Evolutionary conservation across 1,140 invertebrate species (phyloP).

Genomic region (Aleiodes sp.): DNA sequence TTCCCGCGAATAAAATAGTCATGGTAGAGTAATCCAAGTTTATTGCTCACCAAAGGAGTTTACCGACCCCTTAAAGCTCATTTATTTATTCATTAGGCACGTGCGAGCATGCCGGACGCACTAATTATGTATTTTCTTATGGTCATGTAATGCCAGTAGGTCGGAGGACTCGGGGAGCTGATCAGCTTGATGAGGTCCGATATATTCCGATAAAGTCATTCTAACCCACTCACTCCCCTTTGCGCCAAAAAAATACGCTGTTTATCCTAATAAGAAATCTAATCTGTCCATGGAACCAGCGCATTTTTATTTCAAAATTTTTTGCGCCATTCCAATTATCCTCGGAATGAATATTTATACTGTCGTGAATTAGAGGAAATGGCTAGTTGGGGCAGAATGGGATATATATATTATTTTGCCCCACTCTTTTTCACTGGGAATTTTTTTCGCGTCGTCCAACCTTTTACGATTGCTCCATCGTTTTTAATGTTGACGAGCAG

Average conservation of each 20-base stretch:
- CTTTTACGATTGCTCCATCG: slow-evolving; percentile 1
- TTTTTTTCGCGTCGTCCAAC: neutral
- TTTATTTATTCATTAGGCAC: slow-evolving; percentile 34
- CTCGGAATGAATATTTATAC: no score
- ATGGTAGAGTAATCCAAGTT: slow-evolving; percentile 18
- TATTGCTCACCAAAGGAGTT: slow-evolving; percentile 24
- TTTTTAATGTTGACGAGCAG: slow-evolving; percentile 1
- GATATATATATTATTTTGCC: no score
- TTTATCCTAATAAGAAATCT: no score
- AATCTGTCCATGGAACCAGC: no score
- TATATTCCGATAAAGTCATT: no score
- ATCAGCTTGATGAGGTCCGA: neutral
- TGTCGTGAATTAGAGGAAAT: neutral
- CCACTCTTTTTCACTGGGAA: no score
- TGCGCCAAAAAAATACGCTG: no score
- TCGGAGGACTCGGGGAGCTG: neutral
- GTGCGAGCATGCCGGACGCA: slow-evolving; percentile 31
- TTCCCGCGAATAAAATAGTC: no score
- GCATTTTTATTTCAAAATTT: no score
- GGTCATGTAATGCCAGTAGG: slow-evolving; percentile 9
- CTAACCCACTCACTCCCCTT: no score
- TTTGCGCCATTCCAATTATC: no score
- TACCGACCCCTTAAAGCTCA: slow-evolving; percentile 30
- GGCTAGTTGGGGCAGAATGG: neutral
- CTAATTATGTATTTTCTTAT: slow-evolving; percentile 30